Base-by-base conservation (phyloP, 2,888 invertebrate genomes). In the Morinoia aosen region DNA sequence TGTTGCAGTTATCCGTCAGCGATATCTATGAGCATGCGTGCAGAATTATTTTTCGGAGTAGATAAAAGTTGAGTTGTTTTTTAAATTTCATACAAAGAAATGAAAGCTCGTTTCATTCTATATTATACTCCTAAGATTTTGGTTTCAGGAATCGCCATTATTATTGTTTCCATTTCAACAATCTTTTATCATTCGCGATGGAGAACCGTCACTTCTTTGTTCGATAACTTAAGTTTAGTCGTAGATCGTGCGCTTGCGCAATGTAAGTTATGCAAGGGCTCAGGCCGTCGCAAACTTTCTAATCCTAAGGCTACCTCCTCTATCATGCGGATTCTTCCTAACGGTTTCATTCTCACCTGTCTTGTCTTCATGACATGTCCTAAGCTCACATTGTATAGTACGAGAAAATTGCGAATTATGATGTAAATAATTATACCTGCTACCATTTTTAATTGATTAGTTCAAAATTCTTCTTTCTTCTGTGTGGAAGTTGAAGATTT, bases 231-330 rank as follows among this genome's bases (percentile, higher is more conserved):
- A 10, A 76, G 76, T 76, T 76, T 33, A 33, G 76, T 76, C 76
- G 76, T 76, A 76, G 25, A 76, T 76, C 76, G 76, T 76, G 33
- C 76, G 33, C 76, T 76, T 76, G 76, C 33, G 76, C 76, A 76
- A 76, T 76, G 76, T 33, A 76, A 76, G 76, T 76, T 76, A 76
- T 76, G 76, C 76, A 16, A 76, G 33, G 25, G 76, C 76, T 76
- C 33, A 76, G 76, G 33, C 76, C 33, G 76, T 76, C 76, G 25
- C 76, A 76, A 76, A 76, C 76, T 76, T 76, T 76, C 76, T 76
- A 76, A 76, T 76, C 76, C 76, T 76, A 76, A 76, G 76, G 76
- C 76, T 76, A 76, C 33, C 76, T 76, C 76, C 76, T 76, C 33
- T 2, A 33, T 76, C 76, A 76, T 76, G 76, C 76, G 25, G 33